Conservation (phyloP, 2,797 vertebrate species). For the Bradypus variegatus region DNA sequence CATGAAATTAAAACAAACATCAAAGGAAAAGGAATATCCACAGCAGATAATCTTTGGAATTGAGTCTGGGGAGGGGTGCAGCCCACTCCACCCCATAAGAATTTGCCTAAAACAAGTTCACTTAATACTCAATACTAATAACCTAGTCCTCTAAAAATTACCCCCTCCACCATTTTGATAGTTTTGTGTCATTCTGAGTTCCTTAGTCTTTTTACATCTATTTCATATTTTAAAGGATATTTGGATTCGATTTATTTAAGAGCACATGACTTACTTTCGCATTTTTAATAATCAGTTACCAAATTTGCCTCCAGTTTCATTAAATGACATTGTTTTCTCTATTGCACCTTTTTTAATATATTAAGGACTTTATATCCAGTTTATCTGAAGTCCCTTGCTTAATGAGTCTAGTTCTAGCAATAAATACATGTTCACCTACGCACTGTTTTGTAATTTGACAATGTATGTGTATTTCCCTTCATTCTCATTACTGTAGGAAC, state of each 20-base stretch:
- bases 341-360: not conserved
- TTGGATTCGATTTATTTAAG: not conserved
- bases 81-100: not conserved
- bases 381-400: not conserved
- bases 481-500: not conserved
- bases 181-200: not conserved
- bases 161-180: fast-evolving
- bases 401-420: constrained; percentile 20
- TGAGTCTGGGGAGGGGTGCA: not conserved
- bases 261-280: not conserved
- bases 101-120: not conserved
- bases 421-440: not conserved
- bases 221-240: not conserved
- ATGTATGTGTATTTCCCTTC: not conserved
- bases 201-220: not conserved
- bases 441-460: not conserved
- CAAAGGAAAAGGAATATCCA: not conserved
- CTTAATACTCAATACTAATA: no score
- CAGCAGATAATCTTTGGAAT: not conserved
- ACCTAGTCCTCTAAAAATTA: not conserved
- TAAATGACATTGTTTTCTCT: not conserved
- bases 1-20: not conserved
- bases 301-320: not conserved
- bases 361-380: not conserved
- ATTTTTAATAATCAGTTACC: not conserved